Percentiles rank a stretch among this genome's conserved stretches.
These are phyloP conservation scores for Ptychobarbus kaznakovi DNA, from an alignment of 2,797 vertebrate genomes.

Conservation along the genomic window DNA sequence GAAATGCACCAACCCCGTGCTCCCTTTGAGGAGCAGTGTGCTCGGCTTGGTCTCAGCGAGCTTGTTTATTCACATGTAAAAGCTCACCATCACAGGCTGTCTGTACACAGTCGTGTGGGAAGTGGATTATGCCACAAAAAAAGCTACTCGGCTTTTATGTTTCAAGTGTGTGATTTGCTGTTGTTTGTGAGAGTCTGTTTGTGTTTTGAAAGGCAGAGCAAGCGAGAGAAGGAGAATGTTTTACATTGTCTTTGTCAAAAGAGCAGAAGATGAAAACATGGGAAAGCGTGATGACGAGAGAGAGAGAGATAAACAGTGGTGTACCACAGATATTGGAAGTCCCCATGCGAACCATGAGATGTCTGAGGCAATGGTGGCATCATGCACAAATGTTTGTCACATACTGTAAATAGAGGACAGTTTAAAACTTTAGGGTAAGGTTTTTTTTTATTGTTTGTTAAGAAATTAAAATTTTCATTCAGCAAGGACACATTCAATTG, in stretches of 20 bases:
- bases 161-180: slow-evolving; percentile 37
- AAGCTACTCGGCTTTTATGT: slow-evolving; percentile 32
- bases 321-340: neutral
- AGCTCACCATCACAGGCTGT: slow-evolving; percentile 30
- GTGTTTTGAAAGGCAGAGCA: slow-evolving; percentile 19
- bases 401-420: neutral
- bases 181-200: slow-evolving; percentile 31
- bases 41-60: slow-evolving; percentile 13
- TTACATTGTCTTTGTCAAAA: slow-evolving; percentile 34
- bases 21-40: neutral
- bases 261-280: slow-evolving; percentile 32
- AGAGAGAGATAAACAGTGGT: slow-evolving; percentile 39
- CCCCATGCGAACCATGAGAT: neutral
- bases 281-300: slow-evolving; percentile 30
- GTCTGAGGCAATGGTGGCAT: neutral
- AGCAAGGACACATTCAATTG: neutral
- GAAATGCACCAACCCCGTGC: neutral
- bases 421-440: too few species aligned
- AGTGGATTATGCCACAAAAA: slow-evolving; percentile 41
- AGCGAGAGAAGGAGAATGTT: slow-evolving; percentile 32
- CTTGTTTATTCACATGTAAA: slow-evolving; percentile 26
- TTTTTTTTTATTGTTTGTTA: neutral
- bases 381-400: neutral
- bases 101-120: slow-evolving; percentile 33
- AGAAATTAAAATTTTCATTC: neutral